Evolutionary conservation across 2,113 vertebrate species (phyloP).

Genomic region (Campylomormyrus numenius): DNA sequence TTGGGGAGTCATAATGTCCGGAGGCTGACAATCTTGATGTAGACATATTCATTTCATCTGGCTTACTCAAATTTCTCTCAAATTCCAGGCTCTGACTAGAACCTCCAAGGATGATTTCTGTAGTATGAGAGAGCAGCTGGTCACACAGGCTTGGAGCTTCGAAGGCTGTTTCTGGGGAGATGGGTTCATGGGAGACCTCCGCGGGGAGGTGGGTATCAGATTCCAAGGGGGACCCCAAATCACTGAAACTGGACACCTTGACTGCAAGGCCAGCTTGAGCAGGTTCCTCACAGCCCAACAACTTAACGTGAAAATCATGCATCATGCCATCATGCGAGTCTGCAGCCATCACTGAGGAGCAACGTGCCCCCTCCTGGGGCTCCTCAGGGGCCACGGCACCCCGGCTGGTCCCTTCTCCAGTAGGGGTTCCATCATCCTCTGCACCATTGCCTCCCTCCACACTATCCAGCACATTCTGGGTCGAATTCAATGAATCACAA

Average conservation of each 20-base stretch:
- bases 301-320: not conserved
- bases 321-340: not conserved
- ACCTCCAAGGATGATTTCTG: not conserved
- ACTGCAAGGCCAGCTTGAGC: not conserved
- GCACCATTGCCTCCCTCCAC: not conserved
- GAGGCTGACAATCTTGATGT: not conserved
- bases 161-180: not conserved
- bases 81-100: not conserved
- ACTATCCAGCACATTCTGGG: not conserved
- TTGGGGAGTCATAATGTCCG: not conserved
- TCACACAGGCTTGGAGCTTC: not conserved
- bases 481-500: not conserved
- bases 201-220: not conserved
- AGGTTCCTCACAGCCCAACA: not conserved
- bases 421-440: not conserved
- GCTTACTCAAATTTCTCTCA: not conserved
- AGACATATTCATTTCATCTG: not conserved
- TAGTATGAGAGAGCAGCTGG: not conserved
- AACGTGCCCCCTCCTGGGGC: not conserved
- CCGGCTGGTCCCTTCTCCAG: not conserved
- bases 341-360: not conserved
- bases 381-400: not conserved
- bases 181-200: not conserved
- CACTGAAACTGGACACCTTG: not conserved
- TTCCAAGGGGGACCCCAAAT: not conserved